Base-by-base conservation (phyloP, 2,888 invertebrate genomes). In the Endomychus coccineus region DNA sequence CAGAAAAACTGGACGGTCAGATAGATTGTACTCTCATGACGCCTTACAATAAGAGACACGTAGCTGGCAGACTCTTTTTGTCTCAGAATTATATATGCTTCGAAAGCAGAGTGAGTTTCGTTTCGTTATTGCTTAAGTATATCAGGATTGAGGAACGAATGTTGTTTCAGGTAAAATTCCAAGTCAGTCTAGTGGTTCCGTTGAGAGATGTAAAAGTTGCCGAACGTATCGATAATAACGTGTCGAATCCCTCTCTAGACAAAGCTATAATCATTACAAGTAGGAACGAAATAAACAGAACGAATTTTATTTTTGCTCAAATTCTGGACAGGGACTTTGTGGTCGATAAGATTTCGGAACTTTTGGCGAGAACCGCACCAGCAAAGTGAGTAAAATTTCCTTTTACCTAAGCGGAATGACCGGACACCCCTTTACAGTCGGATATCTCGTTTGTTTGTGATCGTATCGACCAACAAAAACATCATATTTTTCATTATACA, bases 71-170 rank as follows among this genome's bases (percentile, higher is more conserved):
- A 47, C 71, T 98, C 54, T 97, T 85, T 64, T 69, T 98, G 30
- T 96, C 96, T 0, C 83, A 86, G 57, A 92, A 89, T 69, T 98
- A 91, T 63, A 76, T 96, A 54, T 97, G 97, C 64, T 98, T 96
- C 62, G 86, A 88, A 58, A 96, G 96, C 66, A 78, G 88, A 71
- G 94, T 95, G 60, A 74, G 74, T 66, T 58, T 55, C 39, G 40
- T 27, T 10, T 7, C 5, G 9, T 13, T n/a, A 16, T 15, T 9
- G 4, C 24, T 10, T 6, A 16, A 11, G 9, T n/a, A 24, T 17
- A 29, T 19, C 24, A 9, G 10, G 11, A 5, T 25, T 25, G 4
- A 13, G 12, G 22, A 9, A 11, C 25, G 23, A 14, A 13, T 27
- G 17, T 34, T 39, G 42, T 35, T 38, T 37, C 58, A 89, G 88